A percentile compares a stretch with the other conserved stretches of the same genome.
Conservation (phyloP, 2,797 vertebrate genomes). For the Phylloscopus collybita region DNA sequence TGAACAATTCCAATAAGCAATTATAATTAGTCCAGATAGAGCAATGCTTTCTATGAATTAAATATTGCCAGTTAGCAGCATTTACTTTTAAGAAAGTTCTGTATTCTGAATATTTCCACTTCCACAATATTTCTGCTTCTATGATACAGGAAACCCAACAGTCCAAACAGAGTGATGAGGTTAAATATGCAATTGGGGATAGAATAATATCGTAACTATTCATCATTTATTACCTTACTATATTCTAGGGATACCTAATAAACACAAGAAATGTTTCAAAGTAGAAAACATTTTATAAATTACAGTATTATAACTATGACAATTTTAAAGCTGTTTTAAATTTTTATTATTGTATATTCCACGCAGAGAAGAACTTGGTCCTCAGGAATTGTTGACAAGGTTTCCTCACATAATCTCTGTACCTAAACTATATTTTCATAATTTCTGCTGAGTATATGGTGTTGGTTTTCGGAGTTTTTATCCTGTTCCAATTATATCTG, state of each 20-base stretch:
- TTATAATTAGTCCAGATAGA: neutral
- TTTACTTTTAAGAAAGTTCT: neutral
- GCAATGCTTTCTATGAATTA: neutral
- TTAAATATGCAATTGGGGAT: neutral
- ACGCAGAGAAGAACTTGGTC: neutral
- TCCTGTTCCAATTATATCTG: neutral
- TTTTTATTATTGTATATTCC: neutral
- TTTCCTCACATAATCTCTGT: neutral
- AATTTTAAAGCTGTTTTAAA: neutral
- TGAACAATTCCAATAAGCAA: neutral
- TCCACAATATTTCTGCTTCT: no score
- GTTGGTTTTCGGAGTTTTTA: rapidly evolving
- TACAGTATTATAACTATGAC: neutral
- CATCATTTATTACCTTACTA: neutral
- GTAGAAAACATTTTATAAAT: neutral
- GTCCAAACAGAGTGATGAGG: neutral
- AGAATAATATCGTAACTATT: neutral
- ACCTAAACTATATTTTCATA: neutral
- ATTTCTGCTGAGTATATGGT: neutral
- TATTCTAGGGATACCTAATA: neutral
- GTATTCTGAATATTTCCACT: neutral
- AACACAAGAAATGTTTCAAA: neutral
- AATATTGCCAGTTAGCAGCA: neutral
- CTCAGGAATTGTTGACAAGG: neutral
- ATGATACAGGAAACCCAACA: neutral